phyloP scores from a whole-genome alignment of 1,140 invertebrate genomes.

The Solenopsis fugax region DNA sequence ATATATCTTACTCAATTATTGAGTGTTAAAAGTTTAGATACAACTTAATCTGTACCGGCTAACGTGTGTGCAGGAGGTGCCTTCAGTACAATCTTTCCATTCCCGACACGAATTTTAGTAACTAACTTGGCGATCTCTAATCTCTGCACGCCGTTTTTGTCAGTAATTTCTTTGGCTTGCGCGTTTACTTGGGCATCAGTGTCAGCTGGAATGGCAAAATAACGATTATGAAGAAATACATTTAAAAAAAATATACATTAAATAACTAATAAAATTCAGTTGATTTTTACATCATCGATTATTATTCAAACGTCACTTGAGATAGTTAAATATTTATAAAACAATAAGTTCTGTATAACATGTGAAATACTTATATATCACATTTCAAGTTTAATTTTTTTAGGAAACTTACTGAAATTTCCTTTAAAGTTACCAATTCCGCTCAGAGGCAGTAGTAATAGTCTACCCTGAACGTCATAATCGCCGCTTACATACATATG shows the following conservation, averaged over 20 bases:
- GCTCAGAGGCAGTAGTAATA: slow-evolving; percentile 89
- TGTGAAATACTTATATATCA: slow-evolving; percentile 19
- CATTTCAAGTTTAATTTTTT: not conserved
- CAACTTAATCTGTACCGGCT: slow-evolving; percentile 81
- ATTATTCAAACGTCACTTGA: not conserved
- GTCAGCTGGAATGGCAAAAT: slow-evolving; percentile 85
- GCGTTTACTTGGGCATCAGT: slow-evolving; percentile 87
- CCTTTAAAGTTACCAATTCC: slow-evolving; percentile 89
- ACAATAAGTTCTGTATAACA: not conserved
- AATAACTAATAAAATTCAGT: not conserved
- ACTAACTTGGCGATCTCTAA: slow-evolving; percentile 88
- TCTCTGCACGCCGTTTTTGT: slow-evolving; percentile 88
- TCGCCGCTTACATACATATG: slow-evolving; percentile 88
- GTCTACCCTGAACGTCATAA: slow-evolving; percentile 90
- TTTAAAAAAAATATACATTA: slow-evolving; percentile 8
- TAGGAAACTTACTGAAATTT: slow-evolving; percentile 90
- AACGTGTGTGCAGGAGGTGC: slow-evolving; percentile 82
- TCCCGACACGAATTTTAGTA: slow-evolving; percentile 88
- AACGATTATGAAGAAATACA: not conserved
- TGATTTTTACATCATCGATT: not conserved
- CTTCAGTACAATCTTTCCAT: slow-evolving; percentile 88
- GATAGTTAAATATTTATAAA: slow-evolving; percentile 4
- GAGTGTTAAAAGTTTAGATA: not conserved
- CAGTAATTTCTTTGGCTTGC: slow-evolving; percentile 86
- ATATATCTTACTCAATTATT: not conserved